These are phyloP conservation scores for Euzophera pinguis DNA, from an alignment of 2,888 invertebrate species.

Conservation along the genomic window DNA sequence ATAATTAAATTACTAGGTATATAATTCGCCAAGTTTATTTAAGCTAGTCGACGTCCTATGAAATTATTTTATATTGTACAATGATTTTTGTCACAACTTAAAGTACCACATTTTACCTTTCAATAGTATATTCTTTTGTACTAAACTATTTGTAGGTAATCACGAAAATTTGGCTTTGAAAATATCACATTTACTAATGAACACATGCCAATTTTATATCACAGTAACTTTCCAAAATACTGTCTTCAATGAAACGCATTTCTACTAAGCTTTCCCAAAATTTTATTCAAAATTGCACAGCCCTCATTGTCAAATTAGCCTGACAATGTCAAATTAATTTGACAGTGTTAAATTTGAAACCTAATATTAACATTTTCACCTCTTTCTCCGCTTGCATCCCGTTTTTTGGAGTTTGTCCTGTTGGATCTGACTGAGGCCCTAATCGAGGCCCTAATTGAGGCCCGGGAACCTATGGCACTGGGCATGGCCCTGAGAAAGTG, in stretches of 20 bases:
- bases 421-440: conserved; percentile 41
- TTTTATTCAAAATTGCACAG: neutral
- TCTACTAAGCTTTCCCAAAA: neutral
- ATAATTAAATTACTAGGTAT: too few species aligned
- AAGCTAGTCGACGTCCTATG: too few species aligned
- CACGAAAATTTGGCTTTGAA: neutral
- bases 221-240: neutral
- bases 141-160: neutral
- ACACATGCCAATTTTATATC: neutral
- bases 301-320: neutral
- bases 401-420: neutral
- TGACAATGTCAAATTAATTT: neutral
- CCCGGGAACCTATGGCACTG: conserved; percentile 56
- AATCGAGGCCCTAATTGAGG: conserved; percentile 59
- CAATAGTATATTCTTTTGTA: neutral
- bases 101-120: neutral
- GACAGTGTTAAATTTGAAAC: neutral
- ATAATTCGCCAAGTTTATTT: too few species aligned
- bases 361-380: conserved; percentile 27
- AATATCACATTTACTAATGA: too few species aligned
- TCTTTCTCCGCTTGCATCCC: conserved; percentile 24
- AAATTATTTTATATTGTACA: too few species aligned
- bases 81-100: too few species aligned
- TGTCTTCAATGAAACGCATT: neutral
- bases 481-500: conserved; percentile 55